phyloP scores from a whole-genome alignment of 1,140 invertebrate genomes.

The Drosophila ananassae region DNA sequence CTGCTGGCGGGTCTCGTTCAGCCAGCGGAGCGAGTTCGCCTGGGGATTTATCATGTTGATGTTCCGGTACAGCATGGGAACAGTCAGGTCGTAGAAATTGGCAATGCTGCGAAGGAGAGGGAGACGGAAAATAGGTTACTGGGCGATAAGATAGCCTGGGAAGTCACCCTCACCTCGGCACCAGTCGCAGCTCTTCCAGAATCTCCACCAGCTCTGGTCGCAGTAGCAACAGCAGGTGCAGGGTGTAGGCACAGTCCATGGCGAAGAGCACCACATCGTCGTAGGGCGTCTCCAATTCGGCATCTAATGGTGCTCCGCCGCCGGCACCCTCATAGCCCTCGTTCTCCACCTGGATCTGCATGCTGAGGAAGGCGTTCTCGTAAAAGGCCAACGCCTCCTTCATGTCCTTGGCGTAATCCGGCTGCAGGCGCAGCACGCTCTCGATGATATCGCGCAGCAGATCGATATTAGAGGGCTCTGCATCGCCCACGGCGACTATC shows the following conservation, averaged over 20 bases:
- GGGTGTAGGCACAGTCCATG: conserved; percentile 88
- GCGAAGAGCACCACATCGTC: conserved; percentile 90
- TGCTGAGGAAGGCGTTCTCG: conserved; percentile 71
- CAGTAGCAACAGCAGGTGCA: conserved; percentile 87
- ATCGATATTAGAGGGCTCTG: conserved; percentile 85
- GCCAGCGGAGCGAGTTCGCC: conserved; percentile 64
- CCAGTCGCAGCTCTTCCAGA: conserved; percentile 64
- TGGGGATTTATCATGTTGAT: conserved; percentile 75
- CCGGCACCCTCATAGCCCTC: conserved; percentile 78
- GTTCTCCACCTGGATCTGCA: conserved; percentile 78
- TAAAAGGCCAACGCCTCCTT: conserved; percentile 86
- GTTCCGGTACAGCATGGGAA: conserved; percentile 87
- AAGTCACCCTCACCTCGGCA: conserved; percentile 50
- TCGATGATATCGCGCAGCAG: conserved; percentile 88
- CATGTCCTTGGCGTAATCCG: conserved; percentile 89
- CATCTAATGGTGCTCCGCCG: conserved; percentile 62
- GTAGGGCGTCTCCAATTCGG: conserved; percentile 83
- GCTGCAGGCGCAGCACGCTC: conserved; percentile 88
- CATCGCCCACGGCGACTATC: conserved; percentile 89
- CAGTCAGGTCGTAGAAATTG: conserved; percentile 87
- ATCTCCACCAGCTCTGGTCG: conserved; percentile 85
- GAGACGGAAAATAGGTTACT: not conserved
- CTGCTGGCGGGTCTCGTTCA: conserved; percentile 85
- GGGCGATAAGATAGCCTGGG: not conserved
- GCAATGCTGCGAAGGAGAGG: conserved; percentile 85